Base-by-base conservation (phyloP, 2,797 vertebrate species). In the Clarias laeviceps region DNA sequence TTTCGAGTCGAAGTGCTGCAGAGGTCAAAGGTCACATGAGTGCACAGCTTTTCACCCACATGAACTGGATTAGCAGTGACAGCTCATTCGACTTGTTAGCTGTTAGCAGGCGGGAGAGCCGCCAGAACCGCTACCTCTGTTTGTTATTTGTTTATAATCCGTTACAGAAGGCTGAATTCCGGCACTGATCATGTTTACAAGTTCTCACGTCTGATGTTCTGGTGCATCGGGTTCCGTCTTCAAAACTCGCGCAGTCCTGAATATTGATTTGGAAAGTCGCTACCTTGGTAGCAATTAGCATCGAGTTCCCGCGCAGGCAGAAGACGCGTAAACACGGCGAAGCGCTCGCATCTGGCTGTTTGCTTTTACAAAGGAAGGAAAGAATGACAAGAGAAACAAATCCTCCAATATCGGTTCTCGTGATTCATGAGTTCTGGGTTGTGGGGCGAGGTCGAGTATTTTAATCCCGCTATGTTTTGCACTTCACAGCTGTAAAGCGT, bases 321-420 rank as follows among this genome's bases (percentile, higher is more conserved):
- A 84, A 78, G 32, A 78, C 32, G n/a, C 24, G 62, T 68, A 78
- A 78, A 84, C 61, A 65, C 9, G 40, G 61, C n/a, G 6, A 34
- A 40, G 65, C 50, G 54, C 81, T 82, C 59, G 73, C 80, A 78
- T 78, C 18, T 83, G 84, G 50, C 82, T 78, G 65, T 83, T 83
- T 82, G 81, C 81, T 79, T 70, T 65, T 32, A 66, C 50, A 69
- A 11, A 68, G 59, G 18, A 82, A 62, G 82, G 81, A 83, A 83
- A 83, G 74, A 86, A 86, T 73, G 81, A 73, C 66, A 40, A 24
- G 54, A 82, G 74, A 86, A 82, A 70, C 81, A 83, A 86, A 83
- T 80, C 56, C 80, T 20, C 17, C 14, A 59, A 14, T 74, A 40
- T n/a, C 12, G 62, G 37, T 27, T 62, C 27, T 69, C 29, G 65